Evolutionary conservation across 2,888 invertebrate genomes (phyloP).

Genomic region (Melanotus villosus): DNA sequence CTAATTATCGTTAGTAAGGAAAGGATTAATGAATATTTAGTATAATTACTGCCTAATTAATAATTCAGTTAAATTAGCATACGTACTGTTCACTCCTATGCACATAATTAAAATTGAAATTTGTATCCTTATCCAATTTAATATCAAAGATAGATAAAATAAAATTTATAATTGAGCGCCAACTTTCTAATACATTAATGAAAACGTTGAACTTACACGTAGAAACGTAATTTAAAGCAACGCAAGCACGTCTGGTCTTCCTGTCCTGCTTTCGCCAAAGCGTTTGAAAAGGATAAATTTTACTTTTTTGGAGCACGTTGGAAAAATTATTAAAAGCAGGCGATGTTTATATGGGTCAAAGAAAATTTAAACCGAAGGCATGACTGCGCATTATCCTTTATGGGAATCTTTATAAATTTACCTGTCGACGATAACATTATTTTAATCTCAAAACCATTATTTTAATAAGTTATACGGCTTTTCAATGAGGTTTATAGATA

Average conservation of each 20-base stretch:
- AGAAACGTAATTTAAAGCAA: neutral
- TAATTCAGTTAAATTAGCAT: neutral
- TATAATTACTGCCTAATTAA: neutral
- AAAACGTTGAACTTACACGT: constrained; percentile 12
- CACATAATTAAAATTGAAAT: neutral
- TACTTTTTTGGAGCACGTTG: neutral
- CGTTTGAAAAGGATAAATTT: neutral
- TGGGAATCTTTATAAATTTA: constrained; percentile 1
- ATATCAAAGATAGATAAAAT: neutral
- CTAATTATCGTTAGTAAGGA: neutral
- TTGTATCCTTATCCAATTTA: neutral
- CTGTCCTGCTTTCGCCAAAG: constrained; percentile 9
- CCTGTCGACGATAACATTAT: constrained; percentile 10
- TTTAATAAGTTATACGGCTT: neutral
- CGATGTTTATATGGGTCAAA: constrained; percentile 12
- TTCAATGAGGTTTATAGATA: neutral
- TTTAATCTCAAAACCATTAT: constrained; percentile 5
- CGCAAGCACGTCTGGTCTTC: neutral
- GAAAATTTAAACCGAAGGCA: neutral
- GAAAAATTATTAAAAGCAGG: neutral
- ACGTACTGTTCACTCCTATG: too few species aligned
- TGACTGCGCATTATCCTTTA: neutral
- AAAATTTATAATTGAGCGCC: constrained; percentile 10
- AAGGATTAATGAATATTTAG: neutral
- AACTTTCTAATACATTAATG: constrained; percentile 19